These are phyloP conservation scores for Rhagophthalmus giganteus DNA, from an alignment of 2,888 invertebrate species.

Conservation along the genomic window DNA sequence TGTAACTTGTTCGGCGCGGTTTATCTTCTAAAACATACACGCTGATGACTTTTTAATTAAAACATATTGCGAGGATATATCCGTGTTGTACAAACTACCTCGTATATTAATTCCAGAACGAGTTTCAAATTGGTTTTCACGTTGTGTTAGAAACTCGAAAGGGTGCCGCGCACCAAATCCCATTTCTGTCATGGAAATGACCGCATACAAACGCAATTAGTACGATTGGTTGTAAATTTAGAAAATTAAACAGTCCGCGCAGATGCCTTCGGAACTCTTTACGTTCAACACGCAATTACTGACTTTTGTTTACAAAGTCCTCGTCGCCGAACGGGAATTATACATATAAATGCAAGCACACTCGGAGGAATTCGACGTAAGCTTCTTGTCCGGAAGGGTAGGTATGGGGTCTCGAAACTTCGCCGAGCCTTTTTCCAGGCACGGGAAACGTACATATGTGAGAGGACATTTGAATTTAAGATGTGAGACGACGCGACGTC, in stretches of 20 bases:
- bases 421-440: no score
- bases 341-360: no score
- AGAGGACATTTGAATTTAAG: no score
- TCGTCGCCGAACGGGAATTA: no score
- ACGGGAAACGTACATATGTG: no score
- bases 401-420: no score
- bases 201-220: constrained; percentile 14
- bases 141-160: constrained; percentile 11
- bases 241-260: constrained; percentile 13
- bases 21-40: constrained; percentile 21
- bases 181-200: constrained; percentile 13
- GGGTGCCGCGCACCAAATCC: constrained; percentile 3
- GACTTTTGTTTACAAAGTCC: no score
- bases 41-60: constrained; percentile 24
- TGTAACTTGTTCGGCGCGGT: constrained; percentile 14
- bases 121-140: constrained; percentile 23
- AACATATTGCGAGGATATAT: constrained; percentile 20
- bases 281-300: no score
- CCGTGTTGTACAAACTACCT: constrained; percentile 16
- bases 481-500: no score
- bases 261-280: no score
- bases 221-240: constrained; percentile 13
- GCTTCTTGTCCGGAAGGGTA: no score
- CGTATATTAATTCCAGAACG: constrained; percentile 20
- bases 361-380: no score